Percentiles rank a stretch among this genome's conserved stretches.
Evolutionary conservation across 2,888 invertebrate species (phyloP).

Genomic region (Neuroscelio doddi): DNA sequence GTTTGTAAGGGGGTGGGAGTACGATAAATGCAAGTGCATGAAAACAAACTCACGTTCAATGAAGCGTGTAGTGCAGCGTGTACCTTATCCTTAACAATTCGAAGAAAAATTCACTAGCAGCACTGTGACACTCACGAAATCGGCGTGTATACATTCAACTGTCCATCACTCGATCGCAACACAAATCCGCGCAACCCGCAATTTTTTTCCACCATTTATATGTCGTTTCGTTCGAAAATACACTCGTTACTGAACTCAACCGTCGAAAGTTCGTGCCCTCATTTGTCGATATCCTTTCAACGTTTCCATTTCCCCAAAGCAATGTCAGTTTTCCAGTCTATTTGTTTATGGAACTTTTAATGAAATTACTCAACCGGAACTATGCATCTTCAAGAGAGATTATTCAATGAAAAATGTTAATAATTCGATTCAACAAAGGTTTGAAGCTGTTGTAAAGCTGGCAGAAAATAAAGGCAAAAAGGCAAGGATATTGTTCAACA

Average conservation of each 20-base stretch:
- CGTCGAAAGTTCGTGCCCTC: neutral
- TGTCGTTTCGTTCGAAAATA: conserved; percentile 19
- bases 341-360: no score
- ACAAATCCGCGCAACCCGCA: conserved; percentile 22
- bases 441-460: conserved; percentile 2
- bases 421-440: neutral
- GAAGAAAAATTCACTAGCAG: conserved; percentile 14
- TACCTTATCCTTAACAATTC: conserved; percentile 21
- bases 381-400: no score
- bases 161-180: conserved; percentile 15
- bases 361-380: no score
- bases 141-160: conserved; percentile 9
- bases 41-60: conserved; percentile 4
- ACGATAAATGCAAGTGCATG: neutral
- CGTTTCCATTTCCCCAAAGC: neutral
- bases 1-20: conserved; percentile 28
- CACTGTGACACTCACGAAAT: conserved; percentile 28
- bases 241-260: conserved; percentile 9
- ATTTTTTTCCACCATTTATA: conserved; percentile 34
- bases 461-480: no score
- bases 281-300: neutral
- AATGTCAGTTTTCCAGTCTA: neutral
- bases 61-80: neutral
- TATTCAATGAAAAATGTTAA: no score
- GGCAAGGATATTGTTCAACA: no score